Evolutionary conservation across 2,797 vertebrate species (phyloP), one percentile per base, ranked within the genome.

Genomic region (Ficedula albicollis): DNA sequence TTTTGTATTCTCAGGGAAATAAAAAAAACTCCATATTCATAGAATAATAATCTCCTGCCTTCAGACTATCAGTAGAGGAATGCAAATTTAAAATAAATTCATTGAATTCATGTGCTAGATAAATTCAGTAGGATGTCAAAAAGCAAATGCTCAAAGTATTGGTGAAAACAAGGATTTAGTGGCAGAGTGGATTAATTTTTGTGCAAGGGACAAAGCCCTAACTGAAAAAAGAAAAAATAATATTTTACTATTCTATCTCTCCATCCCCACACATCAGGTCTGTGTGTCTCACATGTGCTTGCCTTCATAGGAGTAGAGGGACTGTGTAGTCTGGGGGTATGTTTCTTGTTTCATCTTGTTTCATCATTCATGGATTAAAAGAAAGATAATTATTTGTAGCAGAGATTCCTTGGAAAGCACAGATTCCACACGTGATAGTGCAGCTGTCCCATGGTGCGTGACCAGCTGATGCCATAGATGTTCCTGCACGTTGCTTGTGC

Each of bases 11-110:
- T 54, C 6, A 32, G 44, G 12, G 21, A 34, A 46, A 34, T 26
- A n/a, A 44, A 26, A 26, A 63, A 58, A n/a, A 12, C 0, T 6
- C 4, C 0, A n/a, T 77, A 32, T 14, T 18, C 17, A 6, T 11
- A 21, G 26, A 73, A 72, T n/a, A 79, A 69, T 82, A n/a, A 19
- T 54, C 13, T 89, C 2, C 27, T 69, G 8, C 11, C 81, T 78
- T 69, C 52, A 70, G 10, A 63, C 8, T 27, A 3, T 5, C 29
- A 29, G 15, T 49, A 30, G 22, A 84, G 60, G 15, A 79, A 27
- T 67, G 12, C 34, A 69, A 80, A 41, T 69, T 56, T 21, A 46
- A 72, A 85, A 60, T 27, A 54, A 87, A 63, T 32, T 68, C 25
- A 41, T 4, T 0, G 1, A 52, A 44, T 43, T 36, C 4, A 3